Evolutionary conservation across 1,140 invertebrate species (phyloP), one percentile per base, ranked within the genome.

Genomic region (Atta colombica): DNA sequence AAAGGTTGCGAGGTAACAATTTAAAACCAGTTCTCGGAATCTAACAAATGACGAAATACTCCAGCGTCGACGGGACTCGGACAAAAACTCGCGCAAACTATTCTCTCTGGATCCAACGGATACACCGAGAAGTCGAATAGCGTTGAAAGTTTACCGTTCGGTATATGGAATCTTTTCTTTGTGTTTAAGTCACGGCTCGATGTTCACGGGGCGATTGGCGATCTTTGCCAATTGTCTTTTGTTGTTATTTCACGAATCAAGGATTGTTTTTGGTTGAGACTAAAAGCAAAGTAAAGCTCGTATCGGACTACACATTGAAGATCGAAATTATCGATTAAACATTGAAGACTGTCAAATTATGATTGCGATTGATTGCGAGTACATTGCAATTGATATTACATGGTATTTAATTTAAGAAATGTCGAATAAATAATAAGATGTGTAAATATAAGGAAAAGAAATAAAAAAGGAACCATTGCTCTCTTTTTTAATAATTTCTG

Each of bases 21-120:
- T 90, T 90, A 89, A 90, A 90, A 77, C 89, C 77, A 6, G 69
- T 28, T 78, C 77, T 74, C 60, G 58, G 72, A 89, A 87, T 90
- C 68, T 77, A 25, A 74, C 77, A 58, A 69, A 87, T 88, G 85
- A 72, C 77, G 77, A 87, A 61, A 89, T 78, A 82, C 77, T 87
- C n/a, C 84, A 71, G 28, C 51, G 75, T 45, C 77, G 71, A 89
- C 88, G 71, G 58, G 75, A 58, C 49, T 88, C 77, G 71, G 49
- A 63, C 75, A 89, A 89, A 88, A 86, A 65, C 65, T 69, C 75
- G 51, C 31, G 60, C 65, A 28, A 78, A 78, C 71, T 89, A 74
- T 90, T 90, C 85, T 90, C 75, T 55, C 65, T 51, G 66, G 66
- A 61, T 87, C 77, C 88, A 45, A 60, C 74, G 21, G 53, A 25